Evolutionary conservation across 1,140 invertebrate genomes (phyloP).

Genomic region (Zaprionus nigranus): DNA sequence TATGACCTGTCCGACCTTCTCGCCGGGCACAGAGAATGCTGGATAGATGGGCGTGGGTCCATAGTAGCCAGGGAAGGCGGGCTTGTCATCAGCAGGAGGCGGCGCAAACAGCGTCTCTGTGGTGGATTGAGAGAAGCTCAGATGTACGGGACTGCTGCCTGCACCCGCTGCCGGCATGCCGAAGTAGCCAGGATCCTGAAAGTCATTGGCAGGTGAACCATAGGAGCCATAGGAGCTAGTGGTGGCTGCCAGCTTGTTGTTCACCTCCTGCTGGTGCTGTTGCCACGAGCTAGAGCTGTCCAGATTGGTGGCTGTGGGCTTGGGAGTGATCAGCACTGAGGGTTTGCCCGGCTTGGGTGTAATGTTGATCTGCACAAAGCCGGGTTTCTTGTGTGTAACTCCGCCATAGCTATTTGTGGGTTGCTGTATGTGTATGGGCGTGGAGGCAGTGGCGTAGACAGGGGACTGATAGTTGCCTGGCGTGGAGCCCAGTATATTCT

Average conservation of each 20-base stretch:
- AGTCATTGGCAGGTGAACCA: slow-evolving; percentile 83
- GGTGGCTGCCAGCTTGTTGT: slow-evolving; percentile 44
- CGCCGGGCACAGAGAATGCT: slow-evolving; percentile 75
- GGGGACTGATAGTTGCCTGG: slow-evolving; percentile 63
- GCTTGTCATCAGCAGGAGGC: slow-evolving; percentile 78
- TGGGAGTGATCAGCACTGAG: slow-evolving; percentile 87
- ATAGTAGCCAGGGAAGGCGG: slow-evolving; percentile 79
- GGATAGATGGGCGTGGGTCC: slow-evolving; percentile 80
- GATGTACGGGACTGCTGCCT: slow-evolving; percentile 58
- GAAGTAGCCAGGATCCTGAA: slow-evolving; percentile 83
- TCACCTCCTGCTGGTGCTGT: neutral
- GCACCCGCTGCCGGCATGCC: slow-evolving; percentile 45
- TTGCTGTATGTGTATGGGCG: slow-evolving; percentile 62
- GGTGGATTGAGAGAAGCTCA: slow-evolving; percentile 63
- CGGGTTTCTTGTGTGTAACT: slow-evolving; percentile 68
- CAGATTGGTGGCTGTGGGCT: slow-evolving; percentile 85
- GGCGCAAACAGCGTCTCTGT: slow-evolving; percentile 60
- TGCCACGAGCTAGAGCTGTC: slow-evolving; percentile 39
- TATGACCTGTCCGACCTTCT: slow-evolving; percentile 77
- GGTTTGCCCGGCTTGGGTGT: slow-evolving; percentile 85
- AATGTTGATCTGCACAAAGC: slow-evolving; percentile 72
- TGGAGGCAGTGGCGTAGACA: slow-evolving; percentile 67
- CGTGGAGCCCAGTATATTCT: slow-evolving; percentile 70
- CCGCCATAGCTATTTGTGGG: slow-evolving; percentile 58
- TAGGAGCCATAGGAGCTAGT: slow-evolving; percentile 87